Evolutionary conservation across 2,113 vertebrate species (phyloP), one percentile per base, ranked within the genome.

Genomic region (Orientallactaga bullata): DNA sequence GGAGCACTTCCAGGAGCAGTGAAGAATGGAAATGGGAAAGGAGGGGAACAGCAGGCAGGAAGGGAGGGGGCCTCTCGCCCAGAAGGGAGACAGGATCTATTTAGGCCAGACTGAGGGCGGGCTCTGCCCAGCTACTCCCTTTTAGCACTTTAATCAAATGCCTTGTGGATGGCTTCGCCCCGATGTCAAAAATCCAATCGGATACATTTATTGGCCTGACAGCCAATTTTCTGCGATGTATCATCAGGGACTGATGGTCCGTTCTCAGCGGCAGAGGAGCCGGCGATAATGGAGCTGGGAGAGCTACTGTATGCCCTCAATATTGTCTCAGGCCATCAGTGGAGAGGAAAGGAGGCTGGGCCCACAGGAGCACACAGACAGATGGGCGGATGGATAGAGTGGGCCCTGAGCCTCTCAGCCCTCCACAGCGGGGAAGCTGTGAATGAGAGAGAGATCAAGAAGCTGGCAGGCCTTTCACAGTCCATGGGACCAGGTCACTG

Each of bases 151-250:
- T 93, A 95, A 98, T 97, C 32, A 96, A 97, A 92, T 3, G 69
- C 92, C 61, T 15, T 9, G 71, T 66, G 20, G 86, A 72, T 6
- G 24, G 90, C 78, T 42, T 96, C 35, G 15, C 94, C 95, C 95
- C 32, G 8, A 80, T 95, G 94, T 91, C 96, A 96, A 80, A 95
- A 92, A 95, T 95, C 96, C 93, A 85, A 39, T 69, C 81, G 66
- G 77, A 93, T 42, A 90, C 91, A 89, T 94, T 98, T 97, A 97
- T 96, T 97, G 93, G 97, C 93, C 97, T 97, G 97, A 97, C 89
- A 93, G 65, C 95, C 85, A 91, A 90, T 95, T 97, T 93, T 95
- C 94, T 93, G 86, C 6, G 0, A 80, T 58, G 80, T 83, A 82
- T 89, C 96, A 65, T 82, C 88, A n/a, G 93, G 92, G 95, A 96